Base-by-base conservation (phyloP, 2,888 invertebrate species). In the Dasypogon diadema region DNA sequence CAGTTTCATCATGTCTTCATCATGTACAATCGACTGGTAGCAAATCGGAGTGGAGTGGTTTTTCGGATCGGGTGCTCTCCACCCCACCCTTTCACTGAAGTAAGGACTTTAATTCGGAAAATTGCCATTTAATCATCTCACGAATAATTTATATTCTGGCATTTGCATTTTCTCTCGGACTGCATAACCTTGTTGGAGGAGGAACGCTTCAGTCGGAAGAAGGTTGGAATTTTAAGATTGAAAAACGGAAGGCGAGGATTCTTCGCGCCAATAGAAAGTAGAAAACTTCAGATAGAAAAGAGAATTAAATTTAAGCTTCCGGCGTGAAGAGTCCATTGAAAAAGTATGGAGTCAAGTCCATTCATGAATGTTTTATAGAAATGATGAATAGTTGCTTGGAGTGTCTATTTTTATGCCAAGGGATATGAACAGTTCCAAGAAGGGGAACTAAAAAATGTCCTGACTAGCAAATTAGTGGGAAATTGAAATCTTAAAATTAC, bases 91-190 rank as follows among this genome's bases (percentile, higher is more conserved):
- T 60, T 24, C 60, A 21, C 37, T 14, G 12, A 37, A 37, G 60
- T 60, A 60, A 60, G 37, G 60, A 60, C 37, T 37, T 60, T 60
- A 60, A 60, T 60, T 60, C 60, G 21, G 12, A 60, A 60, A 60
- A 60, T 60, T 60, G 60, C 60, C 60, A 60, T 60, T 60, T 60
- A 60, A 60, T 60, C 60, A 60, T 60, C 30, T 60, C 16, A 26
- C 58, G 58, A 16, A 60, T 60, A 60, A 60, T 60, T 60, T 60
- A 60, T 60, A 16, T 14, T 10, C 58, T 16, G 30, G 18, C 58
- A 60, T 60, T 60, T 60, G 60, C 60, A 60, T 60, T 60, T 60
- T 14, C 42, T 18, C 12, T 18, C 60, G 60, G 18, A 37, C 18
- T 8, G 42, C 12, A 12, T 60, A 60, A 14, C 6, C 60, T 26